These are phyloP conservation scores for Australoheros facetus DNA, from an alignment of 2,797 vertebrate genomes.

Conservation along the genomic window DNA sequence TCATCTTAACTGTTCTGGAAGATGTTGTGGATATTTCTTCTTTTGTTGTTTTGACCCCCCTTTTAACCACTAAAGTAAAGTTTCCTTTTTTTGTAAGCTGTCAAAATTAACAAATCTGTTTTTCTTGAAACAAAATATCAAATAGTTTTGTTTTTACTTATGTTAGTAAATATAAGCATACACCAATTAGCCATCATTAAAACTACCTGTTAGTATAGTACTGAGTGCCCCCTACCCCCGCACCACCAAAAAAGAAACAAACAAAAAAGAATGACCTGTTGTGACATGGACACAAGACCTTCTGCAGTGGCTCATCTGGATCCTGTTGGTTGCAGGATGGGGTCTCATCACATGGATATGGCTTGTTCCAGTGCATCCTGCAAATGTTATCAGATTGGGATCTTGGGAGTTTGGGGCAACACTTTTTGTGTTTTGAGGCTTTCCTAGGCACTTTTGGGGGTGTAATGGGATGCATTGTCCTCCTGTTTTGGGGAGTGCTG, in stretches of 20 bases:
- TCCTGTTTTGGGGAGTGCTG: not conserved
- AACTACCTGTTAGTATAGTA: not conserved
- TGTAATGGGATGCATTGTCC: no score
- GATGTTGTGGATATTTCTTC: slow-evolving; percentile 12
- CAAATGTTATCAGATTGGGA: not conserved
- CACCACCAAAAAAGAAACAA: not conserved
- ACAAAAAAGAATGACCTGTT: not conserved
- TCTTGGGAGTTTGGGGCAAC: not conserved
- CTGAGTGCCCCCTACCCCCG: not conserved
- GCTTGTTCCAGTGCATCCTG: not conserved
- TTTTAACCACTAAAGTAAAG: slow-evolving; percentile 22
- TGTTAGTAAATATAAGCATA: slow-evolving; percentile 22
- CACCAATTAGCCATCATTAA: not conserved
- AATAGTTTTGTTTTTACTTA: slow-evolving; percentile 11
- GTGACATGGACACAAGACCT: not conserved
- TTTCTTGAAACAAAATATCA: slow-evolving; percentile 13
- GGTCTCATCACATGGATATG: not conserved
- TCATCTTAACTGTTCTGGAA: slow-evolving; percentile 61
- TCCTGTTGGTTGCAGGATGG: not conserved
- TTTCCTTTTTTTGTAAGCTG: slow-evolving; percentile 14
- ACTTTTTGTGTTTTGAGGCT: not conserved
- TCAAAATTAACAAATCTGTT: slow-evolving; percentile 17
- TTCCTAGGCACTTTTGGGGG: not conserved
- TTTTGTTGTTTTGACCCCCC: not conserved
- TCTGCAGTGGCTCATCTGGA: not conserved